A percentile compares a stretch with the other conserved stretches of the same genome.
phyloP scores from a whole-genome alignment of 1,140 invertebrate genomes.

The Caenorhabditis inopinata region DNA sequence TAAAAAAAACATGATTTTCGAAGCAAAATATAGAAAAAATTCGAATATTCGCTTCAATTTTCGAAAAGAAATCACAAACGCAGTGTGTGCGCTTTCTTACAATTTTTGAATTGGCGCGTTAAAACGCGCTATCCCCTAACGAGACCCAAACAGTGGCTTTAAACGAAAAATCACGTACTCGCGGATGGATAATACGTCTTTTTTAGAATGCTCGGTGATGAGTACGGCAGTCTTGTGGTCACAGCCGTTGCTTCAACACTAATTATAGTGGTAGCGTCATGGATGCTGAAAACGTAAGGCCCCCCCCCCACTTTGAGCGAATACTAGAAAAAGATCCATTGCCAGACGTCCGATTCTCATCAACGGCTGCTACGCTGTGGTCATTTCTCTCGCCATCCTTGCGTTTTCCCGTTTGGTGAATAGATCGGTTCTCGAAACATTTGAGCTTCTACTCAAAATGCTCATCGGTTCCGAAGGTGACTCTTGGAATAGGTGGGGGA shows the following conservation, averaged over 20 bases:
- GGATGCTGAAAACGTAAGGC: background rate
- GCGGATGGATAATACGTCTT: too few relatives aligned
- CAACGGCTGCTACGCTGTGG: background rate
- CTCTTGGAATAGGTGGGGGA: background rate
- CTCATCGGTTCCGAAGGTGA: background rate
- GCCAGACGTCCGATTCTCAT: background rate
- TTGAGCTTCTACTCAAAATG: background rate
- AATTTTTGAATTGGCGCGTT: too few relatives aligned
- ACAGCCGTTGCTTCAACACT: background rate
- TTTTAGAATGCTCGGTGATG: constrained; percentile 12
- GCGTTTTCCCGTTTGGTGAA: background rate
- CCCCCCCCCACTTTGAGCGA: too few relatives aligned
- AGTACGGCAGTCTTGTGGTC: background rate
- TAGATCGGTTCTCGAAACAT: background rate
- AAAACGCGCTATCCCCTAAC: too few relatives aligned
- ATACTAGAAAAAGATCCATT: background rate
- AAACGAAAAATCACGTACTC: too few relatives aligned
- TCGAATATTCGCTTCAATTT: too few relatives aligned
- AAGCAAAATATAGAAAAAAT: too few relatives aligned
- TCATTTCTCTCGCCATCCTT: background rate
- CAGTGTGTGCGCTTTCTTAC: too few relatives aligned
- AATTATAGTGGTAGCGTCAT: background rate
- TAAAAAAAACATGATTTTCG: too few relatives aligned
- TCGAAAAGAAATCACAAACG: too few relatives aligned
- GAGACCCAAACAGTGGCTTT: too few relatives aligned